Evolutionary conservation across 2,113 vertebrate species (phyloP), one percentile per base, ranked within the genome.

Genomic region (Struthidea cinerea): DNA sequence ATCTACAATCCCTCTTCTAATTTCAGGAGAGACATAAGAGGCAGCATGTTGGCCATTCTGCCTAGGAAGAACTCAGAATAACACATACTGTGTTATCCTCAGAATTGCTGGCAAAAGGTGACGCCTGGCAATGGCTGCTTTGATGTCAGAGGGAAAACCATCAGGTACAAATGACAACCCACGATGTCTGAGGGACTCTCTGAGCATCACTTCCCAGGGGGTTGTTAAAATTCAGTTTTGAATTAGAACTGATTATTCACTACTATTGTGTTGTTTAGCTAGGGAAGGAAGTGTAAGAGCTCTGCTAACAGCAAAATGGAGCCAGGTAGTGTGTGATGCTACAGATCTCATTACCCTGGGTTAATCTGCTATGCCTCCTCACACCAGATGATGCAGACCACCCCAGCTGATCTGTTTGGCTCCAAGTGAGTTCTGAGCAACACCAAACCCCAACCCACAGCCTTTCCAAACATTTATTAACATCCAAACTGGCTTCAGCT

Each of bases 401-500:
- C 13, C 69, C 76, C 84, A 78, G 50, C 84, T 89, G 90, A 96
- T 90, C 68, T 78, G 12, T 68, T 94, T 82, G 75, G 69, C 53
- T 94, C 65, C 6, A 42, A 70, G 59, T 50, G 80, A 95, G 78
- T 81, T 75, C 77, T 95, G 83, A 92, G 69, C 69, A 87, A 44
- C 46, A 91, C 27, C 52, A 95, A 92, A 50, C 33, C 60, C 49
- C 53, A 96, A 14, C 9, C 28, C 68, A 64, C 37, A 93, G 50
- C 50, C 35, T 27, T 75, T 90, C 74, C 68, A 87, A 93, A 77
- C 32, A 47, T 67, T 90, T 96, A 95, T 94, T 93, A 84, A 87
- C 86, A 94, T 92, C 92, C 67, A 90, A 90, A 93, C 90, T 52
- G 79, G 79, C 49, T 89, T 90, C 63, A 94, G 61, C 57, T 75